Conservation (phyloP, 2,113 vertebrate genomes). For the Cyprinodon tularosa region DNA sequence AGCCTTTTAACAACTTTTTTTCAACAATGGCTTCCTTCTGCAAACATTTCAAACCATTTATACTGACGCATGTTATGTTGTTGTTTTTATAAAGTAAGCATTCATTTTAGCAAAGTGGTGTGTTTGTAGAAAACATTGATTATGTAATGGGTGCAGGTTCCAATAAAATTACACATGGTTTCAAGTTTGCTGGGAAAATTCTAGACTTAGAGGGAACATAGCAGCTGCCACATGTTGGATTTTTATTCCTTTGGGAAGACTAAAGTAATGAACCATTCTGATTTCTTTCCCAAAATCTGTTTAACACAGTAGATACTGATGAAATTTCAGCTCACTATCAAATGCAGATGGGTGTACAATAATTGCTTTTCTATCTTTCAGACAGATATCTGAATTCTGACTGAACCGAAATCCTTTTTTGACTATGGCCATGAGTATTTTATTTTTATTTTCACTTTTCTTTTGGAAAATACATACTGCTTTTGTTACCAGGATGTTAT, state of each 20-base stretch:
- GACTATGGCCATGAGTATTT: no score
- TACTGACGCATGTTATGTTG: not conserved
- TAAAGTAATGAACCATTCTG: not conserved
- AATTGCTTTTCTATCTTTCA: not conserved
- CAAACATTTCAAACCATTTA: not conserved
- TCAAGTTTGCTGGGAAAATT: constrained; percentile 15
- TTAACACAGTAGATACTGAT: not conserved
- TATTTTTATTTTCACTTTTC: not conserved
- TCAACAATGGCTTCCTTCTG: not conserved
- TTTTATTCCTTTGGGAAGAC: not conserved
- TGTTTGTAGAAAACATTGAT: constrained; percentile 27
- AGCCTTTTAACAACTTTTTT: not conserved
- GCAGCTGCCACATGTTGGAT: not conserved
- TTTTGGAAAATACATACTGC: not conserved
- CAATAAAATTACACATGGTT: constrained; percentile 26
- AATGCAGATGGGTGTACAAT: not conserved
- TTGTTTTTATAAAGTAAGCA: not conserved
- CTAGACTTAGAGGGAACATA: constrained; percentile 8
- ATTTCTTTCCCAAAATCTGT: not conserved
- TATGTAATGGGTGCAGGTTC: constrained; percentile 15
- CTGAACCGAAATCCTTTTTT: not conserved
- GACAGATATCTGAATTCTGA: not conserved
- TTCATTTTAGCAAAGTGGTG: constrained; percentile 6
- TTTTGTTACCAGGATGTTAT: not conserved
- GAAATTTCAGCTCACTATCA: not conserved